These are phyloP conservation scores for Anolis carolinensis DNA, from an alignment of 2,113 vertebrate genomes.

Conservation along the genomic window DNA sequence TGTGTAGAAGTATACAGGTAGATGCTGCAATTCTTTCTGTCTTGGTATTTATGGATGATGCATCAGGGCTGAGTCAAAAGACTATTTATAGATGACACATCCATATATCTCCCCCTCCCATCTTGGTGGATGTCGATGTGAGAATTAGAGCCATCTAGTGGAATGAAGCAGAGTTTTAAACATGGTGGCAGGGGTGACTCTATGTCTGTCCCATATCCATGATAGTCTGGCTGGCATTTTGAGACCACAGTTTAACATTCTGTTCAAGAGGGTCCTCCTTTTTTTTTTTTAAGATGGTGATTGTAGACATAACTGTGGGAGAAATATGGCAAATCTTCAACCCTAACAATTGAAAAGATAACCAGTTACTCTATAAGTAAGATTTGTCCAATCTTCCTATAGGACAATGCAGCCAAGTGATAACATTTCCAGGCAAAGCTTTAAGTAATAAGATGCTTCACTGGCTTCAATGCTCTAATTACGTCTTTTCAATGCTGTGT, in stretches of 20 bases:
- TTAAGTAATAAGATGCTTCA: conserved; percentile 64
- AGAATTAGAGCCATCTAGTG: background rate
- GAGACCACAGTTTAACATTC: background rate
- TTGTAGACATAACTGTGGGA: background rate
- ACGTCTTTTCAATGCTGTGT: conserved; percentile 57
- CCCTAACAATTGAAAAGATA: conserved; percentile 15
- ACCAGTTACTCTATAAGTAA: conserved; percentile 3
- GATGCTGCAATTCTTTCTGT: too few species aligned
- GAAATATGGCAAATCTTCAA: conserved; percentile 24
- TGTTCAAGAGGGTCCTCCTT: background rate
- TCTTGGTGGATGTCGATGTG: too few species aligned
- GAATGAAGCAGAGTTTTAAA: conserved; percentile 18
- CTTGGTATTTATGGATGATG: background rate
- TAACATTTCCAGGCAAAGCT: conserved; percentile 54
- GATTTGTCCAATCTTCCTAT: conserved; percentile 31
- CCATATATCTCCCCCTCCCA: too few species aligned
- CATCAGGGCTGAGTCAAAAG: conserved; percentile 11
- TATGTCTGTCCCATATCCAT: background rate
- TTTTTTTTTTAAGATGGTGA: conserved; percentile 5
- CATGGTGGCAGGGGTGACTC: conserved; percentile 1
- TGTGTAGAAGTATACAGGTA: too few species aligned
- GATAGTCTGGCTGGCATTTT: conserved; percentile 14
- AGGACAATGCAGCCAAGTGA: conserved; percentile 37
- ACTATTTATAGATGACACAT: conserved; percentile 9
- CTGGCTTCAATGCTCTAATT: conserved; percentile 73